Conservation (phyloP, 2,113 vertebrate species). For the Lophotis ruficrista region DNA sequence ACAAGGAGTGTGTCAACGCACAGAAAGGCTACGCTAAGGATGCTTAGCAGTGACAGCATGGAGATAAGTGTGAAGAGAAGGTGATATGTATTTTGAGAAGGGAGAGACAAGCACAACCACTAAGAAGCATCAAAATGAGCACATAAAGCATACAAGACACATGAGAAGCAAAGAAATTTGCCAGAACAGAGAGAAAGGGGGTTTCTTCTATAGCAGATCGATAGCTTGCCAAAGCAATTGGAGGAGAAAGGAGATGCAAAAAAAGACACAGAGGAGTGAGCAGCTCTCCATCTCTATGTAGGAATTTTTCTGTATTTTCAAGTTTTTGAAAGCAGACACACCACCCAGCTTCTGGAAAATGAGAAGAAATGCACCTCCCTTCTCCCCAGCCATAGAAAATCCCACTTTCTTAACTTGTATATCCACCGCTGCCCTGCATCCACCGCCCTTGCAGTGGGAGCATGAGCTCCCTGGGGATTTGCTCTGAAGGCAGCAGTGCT, state of each 20-base stretch:
- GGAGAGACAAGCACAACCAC: background rate
- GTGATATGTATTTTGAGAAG: background rate
- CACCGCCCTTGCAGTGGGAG: fast-evolving
- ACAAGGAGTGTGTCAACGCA: background rate
- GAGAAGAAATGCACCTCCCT: background rate
- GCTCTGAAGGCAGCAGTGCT: background rate
- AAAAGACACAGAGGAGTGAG: background rate
- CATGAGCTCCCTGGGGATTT: background rate
- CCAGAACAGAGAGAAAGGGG: background rate
- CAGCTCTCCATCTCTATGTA: background rate
- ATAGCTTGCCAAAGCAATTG: slow-evolving; percentile 19
- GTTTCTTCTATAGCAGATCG: background rate
- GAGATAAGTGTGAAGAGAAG: background rate
- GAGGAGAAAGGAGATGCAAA: slow-evolving; percentile 13
- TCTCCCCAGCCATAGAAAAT: background rate
- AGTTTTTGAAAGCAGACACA: background rate
- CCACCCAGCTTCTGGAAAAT: background rate
- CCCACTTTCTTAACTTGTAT: fast-evolving
- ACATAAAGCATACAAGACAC: background rate
- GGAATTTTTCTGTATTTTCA: background rate
- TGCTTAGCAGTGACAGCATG: background rate
- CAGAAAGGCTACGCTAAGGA: background rate
- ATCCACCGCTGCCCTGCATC: background rate
- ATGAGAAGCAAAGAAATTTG: background rate
- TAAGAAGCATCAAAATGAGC: slow-evolving; percentile 8